Conservation (phyloP, 2,888 invertebrate genomes). For the Lordiphosa fenestrarum region DNA sequence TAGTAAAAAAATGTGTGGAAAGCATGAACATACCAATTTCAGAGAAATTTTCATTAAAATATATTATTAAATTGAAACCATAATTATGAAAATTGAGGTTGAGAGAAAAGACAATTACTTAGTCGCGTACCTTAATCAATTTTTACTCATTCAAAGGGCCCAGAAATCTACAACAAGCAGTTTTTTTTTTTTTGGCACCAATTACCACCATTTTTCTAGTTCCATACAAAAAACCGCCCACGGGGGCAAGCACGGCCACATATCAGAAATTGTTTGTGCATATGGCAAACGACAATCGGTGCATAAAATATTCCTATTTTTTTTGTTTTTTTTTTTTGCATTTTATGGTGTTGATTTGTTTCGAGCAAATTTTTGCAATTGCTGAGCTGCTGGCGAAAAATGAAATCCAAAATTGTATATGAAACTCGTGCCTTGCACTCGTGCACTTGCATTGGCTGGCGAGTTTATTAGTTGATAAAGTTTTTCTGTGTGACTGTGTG, state of each 20-base stretch:
- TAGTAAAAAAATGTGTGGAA: not conserved
- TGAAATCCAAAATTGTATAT: conserved; percentile 1
- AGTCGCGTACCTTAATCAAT: too few species aligned
- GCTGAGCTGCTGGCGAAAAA: conserved; percentile 12
- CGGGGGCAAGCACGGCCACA: conserved; percentile 1
- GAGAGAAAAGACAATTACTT: not conserved
- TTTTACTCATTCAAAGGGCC: too few species aligned
- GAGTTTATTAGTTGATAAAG: conserved; percentile 45
- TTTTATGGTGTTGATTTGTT: conserved; percentile 19
- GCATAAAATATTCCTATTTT: conserved; percentile 16
- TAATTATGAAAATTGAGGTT: not conserved
- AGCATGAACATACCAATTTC: conserved; percentile 8
- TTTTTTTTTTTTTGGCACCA: too few species aligned
- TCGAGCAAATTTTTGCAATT: conserved; percentile 29
- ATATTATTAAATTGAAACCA: conserved; percentile 3
- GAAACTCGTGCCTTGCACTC: conserved; percentile 3
- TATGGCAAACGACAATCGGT: conserved; percentile 35
- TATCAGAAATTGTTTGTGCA: conserved; percentile 32
- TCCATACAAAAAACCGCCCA: conserved; percentile 17
- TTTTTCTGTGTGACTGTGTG: conserved; percentile 30
- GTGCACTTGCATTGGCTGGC: conserved; percentile 11
- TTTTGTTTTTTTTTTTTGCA: not conserved
- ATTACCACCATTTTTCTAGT: conserved; percentile 9
- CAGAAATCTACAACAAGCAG: too few species aligned
- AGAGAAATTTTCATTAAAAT: conserved; percentile 7